A percentile compares a stretch with the other conserved stretches of the same genome.
These are phyloP conservation scores for Melospiza georgiana DNA, from an alignment of 2,113 vertebrate genomes.

Conservation along the genomic window DNA sequence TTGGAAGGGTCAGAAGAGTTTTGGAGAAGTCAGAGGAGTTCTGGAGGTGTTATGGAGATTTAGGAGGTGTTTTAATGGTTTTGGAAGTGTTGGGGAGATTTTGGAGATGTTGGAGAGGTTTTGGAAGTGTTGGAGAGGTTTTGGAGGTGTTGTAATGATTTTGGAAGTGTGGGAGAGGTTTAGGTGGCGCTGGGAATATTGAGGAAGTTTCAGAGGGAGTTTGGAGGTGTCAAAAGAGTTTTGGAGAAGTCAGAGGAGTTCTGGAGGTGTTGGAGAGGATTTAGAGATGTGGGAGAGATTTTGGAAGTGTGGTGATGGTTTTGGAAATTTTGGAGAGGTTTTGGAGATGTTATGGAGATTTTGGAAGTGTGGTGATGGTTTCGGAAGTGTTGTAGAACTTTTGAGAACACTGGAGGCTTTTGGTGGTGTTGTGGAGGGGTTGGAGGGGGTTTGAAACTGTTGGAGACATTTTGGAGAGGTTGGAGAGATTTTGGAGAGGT, in stretches of 20 bases:
- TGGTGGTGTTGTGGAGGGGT: not conserved
- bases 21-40: too few species aligned
- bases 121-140: too few species aligned
- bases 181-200: not conserved
- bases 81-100: not conserved
- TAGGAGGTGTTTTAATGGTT: too few species aligned
- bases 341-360: too few species aligned
- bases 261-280: not conserved
- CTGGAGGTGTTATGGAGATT: too few species aligned
- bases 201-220: fast-evolving
- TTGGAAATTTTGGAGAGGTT: not conserved
- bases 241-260: not conserved
- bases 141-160: not conserved
- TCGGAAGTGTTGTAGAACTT: too few species aligned
- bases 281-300: not conserved
- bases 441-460: not conserved
- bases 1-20: too few species aligned
- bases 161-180: not conserved
- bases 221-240: not conserved
- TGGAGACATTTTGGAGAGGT: not conserved
- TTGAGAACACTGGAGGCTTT: not conserved
- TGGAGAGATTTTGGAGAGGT: not conserved
- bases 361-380: too few species aligned
- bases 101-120: not conserved
- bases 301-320: not conserved